A percentile compares a stretch with the other conserved stretches of the same genome.
These are phyloP conservation scores for Alitta virens DNA, from an alignment of 2,888 invertebrate species.

Conservation along the genomic window DNA sequence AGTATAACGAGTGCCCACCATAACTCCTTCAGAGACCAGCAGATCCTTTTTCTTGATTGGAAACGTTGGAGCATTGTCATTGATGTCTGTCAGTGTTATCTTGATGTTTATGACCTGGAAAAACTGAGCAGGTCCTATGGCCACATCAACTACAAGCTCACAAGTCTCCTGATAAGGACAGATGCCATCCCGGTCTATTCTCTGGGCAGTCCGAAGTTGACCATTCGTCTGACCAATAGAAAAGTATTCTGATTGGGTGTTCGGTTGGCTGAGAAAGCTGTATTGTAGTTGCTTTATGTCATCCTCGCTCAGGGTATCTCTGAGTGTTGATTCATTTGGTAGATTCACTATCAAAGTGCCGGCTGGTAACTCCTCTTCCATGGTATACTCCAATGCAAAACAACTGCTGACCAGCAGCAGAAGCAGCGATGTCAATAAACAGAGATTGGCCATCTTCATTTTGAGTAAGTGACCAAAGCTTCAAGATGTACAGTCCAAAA, in stretches of 20 bases:
- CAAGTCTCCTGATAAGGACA: conserved; percentile 5
- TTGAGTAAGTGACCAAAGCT: no score
- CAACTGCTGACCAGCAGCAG: neutral
- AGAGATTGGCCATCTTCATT: no score
- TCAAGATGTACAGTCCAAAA: no score
- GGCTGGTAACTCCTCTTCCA: conserved; percentile 1
- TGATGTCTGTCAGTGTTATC: conserved; percentile 8
- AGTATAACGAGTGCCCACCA: neutral
- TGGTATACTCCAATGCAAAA: conserved; percentile 2
- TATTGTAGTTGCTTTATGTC: neutral
- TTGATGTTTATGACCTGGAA: conserved; percentile 10
- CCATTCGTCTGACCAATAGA: neutral
- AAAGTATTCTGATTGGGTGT: neutral
- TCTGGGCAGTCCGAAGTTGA: neutral
- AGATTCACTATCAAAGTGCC: conserved; percentile 4
- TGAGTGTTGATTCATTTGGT: conserved; percentile 1
- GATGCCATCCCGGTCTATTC: conserved; percentile 9
- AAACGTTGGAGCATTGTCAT: conserved; percentile 9
- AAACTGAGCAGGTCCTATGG: conserved; percentile 5
- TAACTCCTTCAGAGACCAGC: neutral
- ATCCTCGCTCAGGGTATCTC: neutral
- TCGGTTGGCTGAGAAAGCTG: conserved; percentile 6
- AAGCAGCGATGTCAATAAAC: no score
- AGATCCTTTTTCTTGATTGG: neutral
- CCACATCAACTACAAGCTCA: conserved; percentile 6